Percentiles rank a stretch among this genome's conserved stretches.
These are phyloP conservation scores for Acanthisitta chloris DNA, from an alignment of 2,113 vertebrate genomes.

Conservation along the genomic window DNA sequence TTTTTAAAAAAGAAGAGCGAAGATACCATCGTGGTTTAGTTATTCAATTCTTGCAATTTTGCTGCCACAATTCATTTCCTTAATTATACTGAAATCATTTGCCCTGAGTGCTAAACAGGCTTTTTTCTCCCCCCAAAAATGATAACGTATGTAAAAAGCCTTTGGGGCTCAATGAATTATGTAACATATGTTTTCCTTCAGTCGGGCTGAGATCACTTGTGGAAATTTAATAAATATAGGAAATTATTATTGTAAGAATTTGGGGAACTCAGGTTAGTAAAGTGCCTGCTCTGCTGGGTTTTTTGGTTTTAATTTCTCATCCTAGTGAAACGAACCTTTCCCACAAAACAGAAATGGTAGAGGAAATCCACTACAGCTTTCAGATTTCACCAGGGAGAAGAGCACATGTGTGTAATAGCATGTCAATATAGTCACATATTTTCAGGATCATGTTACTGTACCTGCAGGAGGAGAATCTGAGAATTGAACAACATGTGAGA, in stretches of 20 bases:
- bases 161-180: constrained; percentile 27
- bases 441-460: background rate
- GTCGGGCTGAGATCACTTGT: background rate
- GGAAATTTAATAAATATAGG: constrained; percentile 21
- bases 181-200: constrained; percentile 11
- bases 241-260: background rate
- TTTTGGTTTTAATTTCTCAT: background rate
- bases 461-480: background rate
- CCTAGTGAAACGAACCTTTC: background rate
- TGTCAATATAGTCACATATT: too few relatives aligned
- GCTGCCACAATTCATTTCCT: constrained; percentile 27
- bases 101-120: background rate
- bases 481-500: background rate
- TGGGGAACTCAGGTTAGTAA: background rate
- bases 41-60: background rate
- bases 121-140: background rate
- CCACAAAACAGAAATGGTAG: background rate
- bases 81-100: constrained; percentile 9
- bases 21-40: background rate
- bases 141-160: constrained; percentile 5
- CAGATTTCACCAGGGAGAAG: background rate
- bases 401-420: background rate
- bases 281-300: background rate
- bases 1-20: background rate
- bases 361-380: background rate